phyloP scores from a whole-genome alignment of 2,888 invertebrate genomes.

The Epinotia ramella region DNA sequence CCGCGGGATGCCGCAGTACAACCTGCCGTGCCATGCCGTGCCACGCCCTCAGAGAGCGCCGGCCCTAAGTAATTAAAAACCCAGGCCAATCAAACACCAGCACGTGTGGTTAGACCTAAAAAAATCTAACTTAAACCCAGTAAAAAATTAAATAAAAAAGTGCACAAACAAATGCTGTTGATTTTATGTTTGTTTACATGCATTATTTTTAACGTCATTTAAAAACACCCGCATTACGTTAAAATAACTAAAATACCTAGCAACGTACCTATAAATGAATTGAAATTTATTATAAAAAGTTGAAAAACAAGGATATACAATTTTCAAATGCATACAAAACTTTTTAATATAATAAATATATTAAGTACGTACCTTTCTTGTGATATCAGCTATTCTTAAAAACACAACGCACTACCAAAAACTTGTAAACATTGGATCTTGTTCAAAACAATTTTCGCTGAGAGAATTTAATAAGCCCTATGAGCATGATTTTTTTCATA shows the following conservation, averaged over 20 bases:
- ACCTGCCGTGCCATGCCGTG: too few species aligned
- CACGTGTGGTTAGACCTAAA: too few species aligned
- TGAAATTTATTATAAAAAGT: too few species aligned
- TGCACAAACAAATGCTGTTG: neutral
- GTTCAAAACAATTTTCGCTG: too few species aligned
- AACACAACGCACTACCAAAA: constrained; percentile 50
- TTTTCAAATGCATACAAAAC: constrained; percentile 14
- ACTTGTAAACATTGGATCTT: constrained; percentile 34
- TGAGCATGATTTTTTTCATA: too few species aligned
- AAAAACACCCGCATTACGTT: neutral
- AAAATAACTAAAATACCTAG: neutral
- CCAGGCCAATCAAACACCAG: too few species aligned
- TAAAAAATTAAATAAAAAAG: neutral
- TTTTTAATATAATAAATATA: constrained; percentile 46
- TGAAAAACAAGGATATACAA: too few species aligned
- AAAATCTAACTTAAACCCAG: neutral
- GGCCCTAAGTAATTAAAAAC: too few species aligned
- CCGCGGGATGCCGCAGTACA: too few species aligned
- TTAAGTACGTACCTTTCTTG: constrained; percentile 54
- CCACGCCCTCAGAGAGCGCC: too few species aligned
- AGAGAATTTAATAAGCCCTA: too few species aligned
- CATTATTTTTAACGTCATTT: neutral
- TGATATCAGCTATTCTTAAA: constrained; percentile 50
- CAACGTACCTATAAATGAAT: too few species aligned
- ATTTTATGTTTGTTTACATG: neutral